Percentiles rank a stretch among this genome's conserved stretches.
phyloP scores from a whole-genome alignment of 2,797 vertebrate species.

The Channallabes apus region DNA sequence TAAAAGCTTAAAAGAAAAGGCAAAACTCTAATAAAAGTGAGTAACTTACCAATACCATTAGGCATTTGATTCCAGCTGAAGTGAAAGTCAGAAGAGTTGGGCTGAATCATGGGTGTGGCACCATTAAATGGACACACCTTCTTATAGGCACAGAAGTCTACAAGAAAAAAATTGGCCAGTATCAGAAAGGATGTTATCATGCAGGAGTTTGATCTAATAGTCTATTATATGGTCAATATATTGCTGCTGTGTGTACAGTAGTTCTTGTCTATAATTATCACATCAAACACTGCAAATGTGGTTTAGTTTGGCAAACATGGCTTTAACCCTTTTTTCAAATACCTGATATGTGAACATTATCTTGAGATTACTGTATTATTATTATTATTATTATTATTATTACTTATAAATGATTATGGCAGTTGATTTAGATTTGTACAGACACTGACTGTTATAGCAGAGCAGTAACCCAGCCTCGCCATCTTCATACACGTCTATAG shows the following conservation, averaged over 20 bases:
- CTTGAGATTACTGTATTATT: background rate
- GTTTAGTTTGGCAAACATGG: background rate
- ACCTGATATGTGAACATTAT: slow-evolving; percentile 46
- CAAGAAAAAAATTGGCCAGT: slow-evolving; percentile 33
- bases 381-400: background rate
- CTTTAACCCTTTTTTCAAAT: slow-evolving; percentile 6
- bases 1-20: too few species aligned
- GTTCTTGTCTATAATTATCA: background rate
- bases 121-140: slow-evolving; percentile 94
- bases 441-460: slow-evolving; percentile 94
- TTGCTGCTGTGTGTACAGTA: background rate
- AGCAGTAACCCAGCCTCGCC: slow-evolving; percentile 93
- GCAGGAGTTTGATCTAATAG: background rate
- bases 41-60: slow-evolving; percentile 84
- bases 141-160: slow-evolving; percentile 95
- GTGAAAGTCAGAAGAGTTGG: slow-evolving; percentile 91
- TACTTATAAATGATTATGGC: background rate
- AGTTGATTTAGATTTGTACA: background rate
- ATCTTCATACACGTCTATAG: slow-evolving; percentile 98
- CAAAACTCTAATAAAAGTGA: too few species aligned
- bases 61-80: slow-evolving; percentile 99
- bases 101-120: slow-evolving; percentile 90
- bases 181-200: background rate
- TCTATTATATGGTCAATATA: background rate
- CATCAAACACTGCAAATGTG: background rate